Evolutionary conservation across 2,888 invertebrate species (phyloP), one percentile per base, ranked within the genome.

Genomic region (Drosophila sordidula): DNA sequence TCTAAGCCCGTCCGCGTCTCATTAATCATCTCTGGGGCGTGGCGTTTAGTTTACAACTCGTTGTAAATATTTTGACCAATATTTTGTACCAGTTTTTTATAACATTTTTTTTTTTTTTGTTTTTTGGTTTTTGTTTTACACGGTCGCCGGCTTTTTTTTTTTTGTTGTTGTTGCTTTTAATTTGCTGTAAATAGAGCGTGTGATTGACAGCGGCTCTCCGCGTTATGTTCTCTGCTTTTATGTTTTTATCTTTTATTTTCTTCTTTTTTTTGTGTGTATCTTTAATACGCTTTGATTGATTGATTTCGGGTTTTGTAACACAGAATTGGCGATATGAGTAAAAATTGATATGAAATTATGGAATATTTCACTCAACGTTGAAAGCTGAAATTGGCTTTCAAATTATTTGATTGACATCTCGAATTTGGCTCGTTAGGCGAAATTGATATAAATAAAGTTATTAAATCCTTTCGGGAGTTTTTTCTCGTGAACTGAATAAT

Each of bases 161-260:
- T 55, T 82, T 77, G 70, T 80, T 78, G 50, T 80, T 78, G 50
- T 42, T 85, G 70, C 71, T 67, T 81, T 80, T 83, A 83, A 83
- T 81, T 80, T 72, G 71, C 56, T 89, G 79, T 81, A 86, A 89
- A 85, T 89, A 87, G 89, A 87, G 86, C 89, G 89, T 83, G 83
- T 87, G 88, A 86, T 89, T 87, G 89, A 75, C 82, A 74, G 64
- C 78, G 61, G 41, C 72, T 71, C 67, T 59, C 42, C 36, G 38
- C 41, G 29, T 55, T 44, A 12, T 74, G 56, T 78, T 69, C 62
- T 74, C 50, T 18, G 41, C 9, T 55, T 55, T 70, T 52, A 44
- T 46, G 14, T 46, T 50, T 73, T 51, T 45, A 45, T 62, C 29
- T 38, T 22, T 58, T 32, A 32, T 72, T 70, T 66, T 36, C 57